Evolutionary conservation across 1,140 invertebrate genomes (phyloP).

Genomic region (Tetranychus urticae): DNA sequence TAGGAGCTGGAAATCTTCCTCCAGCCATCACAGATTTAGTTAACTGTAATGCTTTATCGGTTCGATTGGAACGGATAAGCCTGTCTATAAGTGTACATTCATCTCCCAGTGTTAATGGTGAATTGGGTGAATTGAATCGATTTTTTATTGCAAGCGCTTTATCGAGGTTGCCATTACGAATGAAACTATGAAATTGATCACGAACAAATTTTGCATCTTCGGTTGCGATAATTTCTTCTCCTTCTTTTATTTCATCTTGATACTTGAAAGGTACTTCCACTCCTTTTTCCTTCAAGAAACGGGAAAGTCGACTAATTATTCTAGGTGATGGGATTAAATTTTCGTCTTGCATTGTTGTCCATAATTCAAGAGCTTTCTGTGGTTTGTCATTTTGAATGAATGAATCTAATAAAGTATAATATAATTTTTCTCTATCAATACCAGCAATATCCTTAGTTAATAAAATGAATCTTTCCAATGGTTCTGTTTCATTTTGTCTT

Average conservation of each 20-base stretch:
- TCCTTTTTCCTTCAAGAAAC: constrained; percentile 8
- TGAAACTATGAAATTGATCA: background rate
- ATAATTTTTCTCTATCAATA: background rate
- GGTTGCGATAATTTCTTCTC: background rate
- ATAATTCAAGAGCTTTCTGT: constrained; percentile 12
- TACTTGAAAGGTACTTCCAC: constrained; percentile 12
- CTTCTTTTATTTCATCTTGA: constrained; percentile 1
- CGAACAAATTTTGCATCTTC: background rate
- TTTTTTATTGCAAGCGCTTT: background rate
- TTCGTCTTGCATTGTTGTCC: constrained; percentile 15
- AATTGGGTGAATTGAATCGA: background rate
- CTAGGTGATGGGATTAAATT: constrained; percentile 8
- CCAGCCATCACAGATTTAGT: background rate
- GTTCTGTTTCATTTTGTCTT: background rate
- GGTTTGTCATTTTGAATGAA: constrained; percentile 7
- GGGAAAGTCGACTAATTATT: constrained; percentile 13
- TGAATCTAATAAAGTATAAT: background rate
- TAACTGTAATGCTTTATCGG: constrained; percentile 1
- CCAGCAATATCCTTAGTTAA: background rate
- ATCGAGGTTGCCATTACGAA: constrained; percentile 1
- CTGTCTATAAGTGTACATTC: constrained; percentile 3
- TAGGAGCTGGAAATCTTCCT: constrained; percentile 2
- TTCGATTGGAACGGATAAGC: background rate
- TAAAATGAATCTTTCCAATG: background rate
- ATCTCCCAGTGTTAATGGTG: background rate